Evolutionary conservation across 1,140 invertebrate species (phyloP).

Genomic region (Neotoxoptera formosana): DNA sequence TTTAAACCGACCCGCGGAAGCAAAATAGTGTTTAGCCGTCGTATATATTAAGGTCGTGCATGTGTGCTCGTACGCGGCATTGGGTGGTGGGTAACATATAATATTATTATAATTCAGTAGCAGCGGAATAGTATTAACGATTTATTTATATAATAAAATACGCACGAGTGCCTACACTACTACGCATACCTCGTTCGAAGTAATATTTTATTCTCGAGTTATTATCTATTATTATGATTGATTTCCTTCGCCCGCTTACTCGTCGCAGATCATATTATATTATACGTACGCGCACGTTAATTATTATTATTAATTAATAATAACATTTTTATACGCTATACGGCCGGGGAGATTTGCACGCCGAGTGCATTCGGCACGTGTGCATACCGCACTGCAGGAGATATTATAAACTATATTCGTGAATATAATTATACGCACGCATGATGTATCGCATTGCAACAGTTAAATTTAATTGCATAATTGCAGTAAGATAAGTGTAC

Average conservation of each 20-base stretch:
- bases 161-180: no score
- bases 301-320: conserved; percentile 21
- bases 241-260: not conserved
- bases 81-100: no score
- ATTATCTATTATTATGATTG: not conserved
- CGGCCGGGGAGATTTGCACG: not conserved
- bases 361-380: no score
- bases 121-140: no score
- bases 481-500: not conserved
- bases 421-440: not conserved
- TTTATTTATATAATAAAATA: not conserved
- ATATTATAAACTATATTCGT: not conserved
- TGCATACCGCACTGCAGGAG: not conserved
- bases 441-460: not conserved
- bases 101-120: not conserved
- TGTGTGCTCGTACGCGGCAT: not conserved
- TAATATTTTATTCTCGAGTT: not conserved
- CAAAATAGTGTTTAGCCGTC: not conserved
- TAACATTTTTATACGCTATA: not conserved
- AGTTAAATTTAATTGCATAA: not conserved
- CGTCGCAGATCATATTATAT: not conserved
- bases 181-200: not conserved
- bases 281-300: not conserved
- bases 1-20: not conserved
- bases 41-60: not conserved